These are phyloP conservation scores for Melitaea athalia DNA, from an alignment of 2,888 invertebrate species.

Conservation along the genomic window DNA sequence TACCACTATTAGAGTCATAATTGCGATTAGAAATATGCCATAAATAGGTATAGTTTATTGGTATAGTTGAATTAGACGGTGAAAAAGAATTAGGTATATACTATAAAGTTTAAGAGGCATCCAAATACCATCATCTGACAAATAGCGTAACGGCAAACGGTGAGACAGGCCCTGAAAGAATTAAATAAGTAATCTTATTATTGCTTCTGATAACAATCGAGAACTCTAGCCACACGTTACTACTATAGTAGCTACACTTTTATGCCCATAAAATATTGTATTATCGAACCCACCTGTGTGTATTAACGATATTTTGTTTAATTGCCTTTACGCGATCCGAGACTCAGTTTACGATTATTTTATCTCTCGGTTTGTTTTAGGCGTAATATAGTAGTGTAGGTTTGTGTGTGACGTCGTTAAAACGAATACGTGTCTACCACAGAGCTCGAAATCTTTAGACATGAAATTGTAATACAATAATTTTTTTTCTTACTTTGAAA, in stretches of 20 bases:
- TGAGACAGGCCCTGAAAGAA: no score
- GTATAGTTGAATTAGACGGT: no score
- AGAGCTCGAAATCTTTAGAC: constrained; percentile 7
- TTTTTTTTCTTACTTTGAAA: neutral
- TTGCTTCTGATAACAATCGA: neutral
- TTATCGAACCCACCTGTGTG: constrained; percentile 45
- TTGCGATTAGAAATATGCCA: no score
- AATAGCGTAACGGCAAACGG: no score
- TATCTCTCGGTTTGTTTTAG: constrained; percentile 51
- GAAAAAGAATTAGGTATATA: no score
- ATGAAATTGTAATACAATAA: neutral
- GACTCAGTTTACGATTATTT: constrained; percentile 45
- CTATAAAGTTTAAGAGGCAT: no score
- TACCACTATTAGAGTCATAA: no score
- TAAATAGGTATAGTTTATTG: no score
- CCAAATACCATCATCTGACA: no score
- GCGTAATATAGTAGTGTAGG: constrained; percentile 57
- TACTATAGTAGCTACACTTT: constrained; percentile 6
- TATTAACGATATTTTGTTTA: constrained; percentile 50
- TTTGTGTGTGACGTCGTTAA: constrained; percentile 26
- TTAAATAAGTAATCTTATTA: neutral
- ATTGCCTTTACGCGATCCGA: constrained; percentile 51
- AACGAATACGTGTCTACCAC: constrained; percentile 9
- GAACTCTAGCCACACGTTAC: neutral
- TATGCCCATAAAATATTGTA: constrained; percentile 40